Evolutionary conservation across 2,797 vertebrate genomes (phyloP), one percentile per base, ranked within the genome.

Genomic region (Lutjanus campechanus): DNA sequence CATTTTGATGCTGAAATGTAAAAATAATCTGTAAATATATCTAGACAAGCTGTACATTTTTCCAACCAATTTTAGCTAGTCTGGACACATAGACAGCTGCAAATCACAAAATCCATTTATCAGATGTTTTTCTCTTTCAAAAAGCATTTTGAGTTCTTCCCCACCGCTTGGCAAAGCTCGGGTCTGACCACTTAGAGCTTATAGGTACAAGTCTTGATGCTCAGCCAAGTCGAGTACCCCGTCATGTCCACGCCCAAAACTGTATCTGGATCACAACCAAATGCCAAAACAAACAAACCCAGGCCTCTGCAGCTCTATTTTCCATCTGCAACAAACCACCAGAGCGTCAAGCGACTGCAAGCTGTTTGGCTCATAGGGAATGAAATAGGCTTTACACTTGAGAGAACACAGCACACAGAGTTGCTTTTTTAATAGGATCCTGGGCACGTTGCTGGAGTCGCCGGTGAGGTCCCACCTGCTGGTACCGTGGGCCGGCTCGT

Each of bases 351-450:
- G 81, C 47, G 40, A 83, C 88, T 82, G 86, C 90, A 91, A 88
- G 91, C 89, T 90, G 90, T 92, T 91, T 91, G 84, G 85, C 85
- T 91, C 50, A 8, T 66, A 66, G 88, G 89, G 89, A 90, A 83
- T 83, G 87, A 93, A 93, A 95, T 93, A 84, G 85, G 85, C 84
- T 94, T 93, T 88, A 89, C 92, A 93, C 93, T 88, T 72, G 75
- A 89, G 88, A 83, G 77, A 83, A 88, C 89, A 92, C 76, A 82
- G 84, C 68, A 67, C 93, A 81, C 74, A 76, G 65, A 78, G 88
- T 76, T 86, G 72, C 91, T 91, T 93, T 94, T 54, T 53, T 90
- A 96, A 91, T 93, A 95, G 95, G 95, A 96, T 96, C 95, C 85
- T 71, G 88, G 94, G 72, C 74, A 95, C 92, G 90, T 93, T 90